phyloP scores from a whole-genome alignment of 2,888 invertebrate species.

The Diarsia mendica region DNA sequence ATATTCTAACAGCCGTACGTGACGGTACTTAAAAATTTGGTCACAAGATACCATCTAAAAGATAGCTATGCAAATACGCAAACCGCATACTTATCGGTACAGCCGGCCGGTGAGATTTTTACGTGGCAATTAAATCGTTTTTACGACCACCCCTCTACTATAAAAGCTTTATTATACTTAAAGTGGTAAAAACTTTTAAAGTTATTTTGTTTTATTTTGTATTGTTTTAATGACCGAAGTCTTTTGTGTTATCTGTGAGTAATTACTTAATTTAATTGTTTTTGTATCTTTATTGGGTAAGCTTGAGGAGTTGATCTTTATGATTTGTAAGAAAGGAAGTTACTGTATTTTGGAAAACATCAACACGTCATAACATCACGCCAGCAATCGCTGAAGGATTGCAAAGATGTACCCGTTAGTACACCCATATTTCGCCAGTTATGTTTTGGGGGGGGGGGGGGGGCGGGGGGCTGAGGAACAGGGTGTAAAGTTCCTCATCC shows the following conservation, averaged over 20 bases:
- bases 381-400: too few species aligned
- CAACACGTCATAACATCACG: too few species aligned
- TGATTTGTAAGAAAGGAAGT: neutral
- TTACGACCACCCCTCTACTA: constrained; percentile 64
- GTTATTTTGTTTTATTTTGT: constrained; percentile 50
- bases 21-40: constrained; percentile 69
- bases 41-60: constrained; percentile 73
- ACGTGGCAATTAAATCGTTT: constrained; percentile 70
- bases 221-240: constrained; percentile 47
- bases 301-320: constrained; percentile 33
- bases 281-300: constrained; percentile 51
- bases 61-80: constrained; percentile 76
- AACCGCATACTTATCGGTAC: constrained; percentile 66
- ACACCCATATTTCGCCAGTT: too few species aligned
- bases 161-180: constrained; percentile 60
- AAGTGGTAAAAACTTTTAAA: constrained; percentile 59
- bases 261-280: constrained; percentile 46
- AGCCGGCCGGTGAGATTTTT: constrained; percentile 66
- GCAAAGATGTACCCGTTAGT: too few species aligned
- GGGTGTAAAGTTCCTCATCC: too few species aligned
- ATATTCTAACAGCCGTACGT: constrained; percentile 46
- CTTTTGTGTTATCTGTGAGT: constrained; percentile 49
- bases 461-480: too few species aligned
- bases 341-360: neutral
- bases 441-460: too few species aligned